Percentiles rank a stretch among this genome's conserved stretches.
phyloP scores from a whole-genome alignment of 2,888 invertebrate genomes.

The Chesias legatella region DNA sequence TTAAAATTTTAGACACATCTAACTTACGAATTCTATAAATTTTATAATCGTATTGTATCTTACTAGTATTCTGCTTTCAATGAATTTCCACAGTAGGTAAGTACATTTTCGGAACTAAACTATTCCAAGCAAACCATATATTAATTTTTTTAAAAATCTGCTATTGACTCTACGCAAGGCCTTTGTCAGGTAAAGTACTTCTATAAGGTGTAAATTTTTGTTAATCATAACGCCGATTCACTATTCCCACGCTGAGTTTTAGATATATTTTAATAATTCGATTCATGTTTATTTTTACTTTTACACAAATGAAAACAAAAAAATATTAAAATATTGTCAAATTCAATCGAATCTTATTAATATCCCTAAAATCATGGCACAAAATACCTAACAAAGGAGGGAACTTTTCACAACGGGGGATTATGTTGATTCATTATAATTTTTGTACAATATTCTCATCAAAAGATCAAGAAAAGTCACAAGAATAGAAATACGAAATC shows the following conservation, averaged over 20 bases:
- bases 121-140: too few relatives aligned
- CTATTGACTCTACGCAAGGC: too few relatives aligned
- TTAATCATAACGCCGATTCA: too few relatives aligned
- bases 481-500: constrained; percentile 54
- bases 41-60: constrained; percentile 51
- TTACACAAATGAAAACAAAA: too few relatives aligned
- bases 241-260: too few relatives aligned
- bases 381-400: constrained; percentile 76
- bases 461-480: constrained; percentile 38
- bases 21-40: constrained; percentile 53
- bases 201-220: too few relatives aligned
- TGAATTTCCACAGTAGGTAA: constrained; percentile 47
- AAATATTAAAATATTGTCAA: constrained; percentile 62
- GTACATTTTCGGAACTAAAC: constrained; percentile 32
- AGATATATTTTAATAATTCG: too few relatives aligned
- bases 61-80: constrained; percentile 60
- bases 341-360: constrained; percentile 66
- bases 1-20: constrained; percentile 42
- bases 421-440: constrained; percentile 46
- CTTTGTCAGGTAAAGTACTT: too few relatives aligned
- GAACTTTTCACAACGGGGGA: constrained; percentile 74
- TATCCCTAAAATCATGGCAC: constrained; percentile 72
- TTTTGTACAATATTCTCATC: constrained; percentile 38
- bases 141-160: too few relatives aligned
- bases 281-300: too few relatives aligned